These are phyloP conservation scores for Bryconaethiops microstoma DNA, from an alignment of 2,797 vertebrate genomes.

Conservation along the genomic window DNA sequence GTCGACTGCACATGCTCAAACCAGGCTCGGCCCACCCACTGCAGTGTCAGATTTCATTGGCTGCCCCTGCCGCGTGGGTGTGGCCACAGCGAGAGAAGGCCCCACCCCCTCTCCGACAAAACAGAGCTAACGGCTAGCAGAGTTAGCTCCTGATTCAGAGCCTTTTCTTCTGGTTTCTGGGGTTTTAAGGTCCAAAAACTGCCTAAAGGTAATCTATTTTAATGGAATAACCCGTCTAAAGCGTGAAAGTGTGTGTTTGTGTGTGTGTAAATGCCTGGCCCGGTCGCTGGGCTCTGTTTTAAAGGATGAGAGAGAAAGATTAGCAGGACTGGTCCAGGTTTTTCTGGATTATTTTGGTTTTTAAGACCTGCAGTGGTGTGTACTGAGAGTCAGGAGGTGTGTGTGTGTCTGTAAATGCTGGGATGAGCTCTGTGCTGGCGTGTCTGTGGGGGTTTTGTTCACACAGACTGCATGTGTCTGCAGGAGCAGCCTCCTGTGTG, in stretches of 20 bases:
- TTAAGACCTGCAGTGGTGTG: too few species aligned
- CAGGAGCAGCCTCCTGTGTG: neutral
- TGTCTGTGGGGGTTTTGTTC: neutral
- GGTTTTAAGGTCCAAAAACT: neutral
- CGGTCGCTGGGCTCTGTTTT: neutral
- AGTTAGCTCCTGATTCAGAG: neutral
- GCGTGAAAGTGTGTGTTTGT: neutral
- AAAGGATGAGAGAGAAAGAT: neutral
- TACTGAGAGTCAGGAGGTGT: too few species aligned
- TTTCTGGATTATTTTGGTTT: too few species aligned
- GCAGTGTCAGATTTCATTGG: slow-evolving; percentile 6
- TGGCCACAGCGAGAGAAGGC: slow-evolving; percentile 23
- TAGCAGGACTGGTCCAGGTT: neutral
- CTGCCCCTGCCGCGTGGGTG: slow-evolving; percentile 38
- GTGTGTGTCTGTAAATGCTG: neutral
- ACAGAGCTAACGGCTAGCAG: slow-evolving; percentile 27
- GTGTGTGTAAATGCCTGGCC: neutral
- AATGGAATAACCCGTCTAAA: neutral
- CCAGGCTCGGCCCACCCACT: slow-evolving; percentile 11
- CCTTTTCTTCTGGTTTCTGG: neutral
- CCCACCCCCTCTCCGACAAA: slow-evolving; percentile 60
- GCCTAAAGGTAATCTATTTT: slow-evolving; percentile 7
- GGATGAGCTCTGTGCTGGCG: neutral
- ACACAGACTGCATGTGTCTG: neutral
- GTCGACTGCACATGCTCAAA: neutral